Evolutionary conservation across 2,797 vertebrate genomes (phyloP).

Genomic region (Hydrocynus forskahlii): DNA sequence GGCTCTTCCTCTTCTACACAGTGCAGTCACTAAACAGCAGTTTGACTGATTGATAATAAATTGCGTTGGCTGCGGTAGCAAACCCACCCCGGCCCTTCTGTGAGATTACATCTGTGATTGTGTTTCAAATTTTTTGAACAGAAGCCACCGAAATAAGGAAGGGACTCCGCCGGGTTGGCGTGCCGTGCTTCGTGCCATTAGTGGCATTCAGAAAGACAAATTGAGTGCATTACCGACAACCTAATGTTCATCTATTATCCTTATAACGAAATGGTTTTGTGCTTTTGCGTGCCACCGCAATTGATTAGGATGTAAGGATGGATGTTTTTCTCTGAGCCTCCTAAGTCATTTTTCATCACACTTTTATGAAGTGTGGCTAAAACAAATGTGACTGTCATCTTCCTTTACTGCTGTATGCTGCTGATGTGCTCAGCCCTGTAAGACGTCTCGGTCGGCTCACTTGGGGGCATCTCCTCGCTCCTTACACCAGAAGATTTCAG

Average conservation of each 20-base stretch:
- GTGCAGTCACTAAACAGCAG: constrained; percentile 50
- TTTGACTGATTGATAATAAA: constrained; percentile 71
- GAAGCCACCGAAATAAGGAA: constrained; percentile 65
- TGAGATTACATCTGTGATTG: constrained; percentile 73
- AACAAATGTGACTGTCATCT: constrained; percentile 55
- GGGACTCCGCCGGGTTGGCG: constrained; percentile 65
- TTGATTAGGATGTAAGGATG: constrained; percentile 68
- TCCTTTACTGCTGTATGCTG: constrained; percentile 30
- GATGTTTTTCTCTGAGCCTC: constrained; percentile 59
- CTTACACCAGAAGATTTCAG: neutral
- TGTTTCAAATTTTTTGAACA: constrained; percentile 72
- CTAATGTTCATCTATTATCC: constrained; percentile 80
- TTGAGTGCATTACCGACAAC: constrained; percentile 75
- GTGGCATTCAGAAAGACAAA: constrained; percentile 77
- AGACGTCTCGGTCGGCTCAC: constrained; percentile 16
- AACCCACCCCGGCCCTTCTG: constrained; percentile 64
- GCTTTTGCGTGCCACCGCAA: constrained; percentile 66
- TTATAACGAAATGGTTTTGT: constrained; percentile 71
- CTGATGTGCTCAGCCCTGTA: constrained; percentile 5
- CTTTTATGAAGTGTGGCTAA: constrained; percentile 59
- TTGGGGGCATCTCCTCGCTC: constrained; percentile 16
- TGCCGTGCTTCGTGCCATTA: constrained; percentile 76
- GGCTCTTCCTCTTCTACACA: constrained; percentile 52
- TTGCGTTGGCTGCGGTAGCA: too few relatives aligned
- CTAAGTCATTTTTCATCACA: constrained; percentile 64